A percentile compares a stretch with the other conserved stretches of the same genome.
phyloP scores from a whole-genome alignment of 2,113 vertebrate genomes.

The Crotalus tigris region DNA sequence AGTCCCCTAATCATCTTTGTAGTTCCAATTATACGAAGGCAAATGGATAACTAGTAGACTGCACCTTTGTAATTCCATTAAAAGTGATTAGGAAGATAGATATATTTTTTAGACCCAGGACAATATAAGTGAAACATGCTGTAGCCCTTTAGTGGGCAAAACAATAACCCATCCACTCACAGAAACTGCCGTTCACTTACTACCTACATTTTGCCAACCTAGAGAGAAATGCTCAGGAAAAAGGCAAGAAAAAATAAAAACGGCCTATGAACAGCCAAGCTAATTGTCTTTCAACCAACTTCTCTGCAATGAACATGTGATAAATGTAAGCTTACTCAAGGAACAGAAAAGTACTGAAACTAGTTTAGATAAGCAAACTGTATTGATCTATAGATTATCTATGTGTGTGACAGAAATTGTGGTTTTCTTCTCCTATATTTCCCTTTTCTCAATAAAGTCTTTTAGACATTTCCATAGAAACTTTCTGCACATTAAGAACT shows the following conservation, averaged over 20 bases:
- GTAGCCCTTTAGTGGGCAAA: neutral
- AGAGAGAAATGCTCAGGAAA: neutral
- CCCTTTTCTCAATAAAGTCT: too few relatives aligned
- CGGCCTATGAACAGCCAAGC: neutral
- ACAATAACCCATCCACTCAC: neutral
- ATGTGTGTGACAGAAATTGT: too few relatives aligned
- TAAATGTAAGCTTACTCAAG: too few relatives aligned
- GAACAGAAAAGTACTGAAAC: too few relatives aligned
- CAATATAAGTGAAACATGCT: neutral
- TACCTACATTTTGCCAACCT: neutral
- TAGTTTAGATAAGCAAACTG: too few relatives aligned
- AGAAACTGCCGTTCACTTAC: neutral
- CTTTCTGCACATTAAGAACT: too few relatives aligned
- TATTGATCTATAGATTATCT: too few relatives aligned
- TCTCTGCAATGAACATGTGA: neutral
- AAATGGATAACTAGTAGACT: neutral
- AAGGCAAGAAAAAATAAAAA: neutral
- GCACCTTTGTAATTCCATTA: neutral
- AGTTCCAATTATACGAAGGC: neutral
- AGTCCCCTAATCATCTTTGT: too few relatives aligned
- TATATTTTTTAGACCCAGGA: neutral
- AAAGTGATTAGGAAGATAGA: neutral
- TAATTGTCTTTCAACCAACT: neutral
- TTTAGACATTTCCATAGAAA: too few relatives aligned
- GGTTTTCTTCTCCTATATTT: too few relatives aligned